A percentile compares a stretch with the other conserved stretches of the same genome.
Evolutionary conservation across 2,888 invertebrate species (phyloP).

Genomic region (Erebia palarica): DNA sequence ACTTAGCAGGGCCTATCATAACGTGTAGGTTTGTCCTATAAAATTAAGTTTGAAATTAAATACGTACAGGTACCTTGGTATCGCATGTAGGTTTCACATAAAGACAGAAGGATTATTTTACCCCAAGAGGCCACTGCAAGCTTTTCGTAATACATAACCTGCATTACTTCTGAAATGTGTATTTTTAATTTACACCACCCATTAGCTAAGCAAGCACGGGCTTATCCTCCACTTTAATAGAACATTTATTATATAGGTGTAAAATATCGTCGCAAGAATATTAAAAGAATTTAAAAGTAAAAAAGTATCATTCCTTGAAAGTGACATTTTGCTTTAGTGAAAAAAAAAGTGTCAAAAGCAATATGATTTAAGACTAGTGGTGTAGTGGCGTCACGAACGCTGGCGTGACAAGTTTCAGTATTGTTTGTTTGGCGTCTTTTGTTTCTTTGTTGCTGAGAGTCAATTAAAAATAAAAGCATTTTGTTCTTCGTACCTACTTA

Average conservation of each 20-base stretch:
- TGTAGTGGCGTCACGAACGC: slow-evolving; percentile 30
- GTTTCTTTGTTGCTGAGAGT: slow-evolving; percentile 33
- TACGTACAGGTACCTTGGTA: not conserved
- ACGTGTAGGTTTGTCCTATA: too few relatives aligned
- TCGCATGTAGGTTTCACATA: slow-evolving; percentile 28
- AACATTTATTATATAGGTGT: slow-evolving; percentile 32
- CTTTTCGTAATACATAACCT: slow-evolving; percentile 28
- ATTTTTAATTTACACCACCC: slow-evolving; percentile 35
- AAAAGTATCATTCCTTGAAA: slow-evolving; percentile 28
- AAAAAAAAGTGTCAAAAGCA: slow-evolving; percentile 36
- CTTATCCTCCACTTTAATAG: slow-evolving; percentile 32
- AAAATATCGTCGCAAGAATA: slow-evolving; percentile 28
- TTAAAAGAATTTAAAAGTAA: slow-evolving; percentile 28
- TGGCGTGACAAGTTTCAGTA: slow-evolving; percentile 28
- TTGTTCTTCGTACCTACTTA: not conserved
- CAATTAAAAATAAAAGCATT: slow-evolving; percentile 18
- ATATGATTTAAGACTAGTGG: slow-evolving; percentile 36
- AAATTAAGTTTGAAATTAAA: too few relatives aligned
- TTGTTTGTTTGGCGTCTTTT: slow-evolving; percentile 34
- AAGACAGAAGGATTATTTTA: slow-evolving; percentile 27
- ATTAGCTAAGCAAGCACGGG: slow-evolving; percentile 34
- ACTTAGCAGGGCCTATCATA: too few relatives aligned
- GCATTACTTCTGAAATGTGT: slow-evolving; percentile 31
- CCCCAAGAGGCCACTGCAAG: slow-evolving; percentile 26
- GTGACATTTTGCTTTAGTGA: slow-evolving; percentile 34